Conservation (phyloP, 1,140 invertebrate genomes). For the Heliconius eleuchia region DNA sequence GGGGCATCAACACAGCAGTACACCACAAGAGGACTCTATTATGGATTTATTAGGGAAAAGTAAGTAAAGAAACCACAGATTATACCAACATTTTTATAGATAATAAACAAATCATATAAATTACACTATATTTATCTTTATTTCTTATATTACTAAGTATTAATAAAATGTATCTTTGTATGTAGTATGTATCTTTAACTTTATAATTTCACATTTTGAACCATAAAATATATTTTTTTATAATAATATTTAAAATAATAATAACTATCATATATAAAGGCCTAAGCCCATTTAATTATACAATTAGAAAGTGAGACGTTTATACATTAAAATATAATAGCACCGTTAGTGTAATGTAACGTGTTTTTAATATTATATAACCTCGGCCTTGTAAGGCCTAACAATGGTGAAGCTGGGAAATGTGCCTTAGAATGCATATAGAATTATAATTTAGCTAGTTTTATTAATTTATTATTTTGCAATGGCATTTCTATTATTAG, state of each 20-base stretch:
- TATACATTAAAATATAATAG: background rate
- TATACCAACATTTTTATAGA: background rate
- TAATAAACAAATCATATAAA: background rate
- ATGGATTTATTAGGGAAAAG: constrained; percentile 92
- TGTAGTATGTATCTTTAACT: too few species aligned
- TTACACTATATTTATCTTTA: too few species aligned
- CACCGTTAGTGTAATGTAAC: constrained; percentile 3
- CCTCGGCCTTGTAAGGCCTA: constrained; percentile 7
- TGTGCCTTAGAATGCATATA: background rate
- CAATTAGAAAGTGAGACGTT: constrained; percentile 7
- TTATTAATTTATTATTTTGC: background rate
- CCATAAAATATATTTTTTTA: too few species aligned
- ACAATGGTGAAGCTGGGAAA: background rate
- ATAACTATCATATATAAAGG: too few species aligned
- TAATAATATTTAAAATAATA: too few species aligned
- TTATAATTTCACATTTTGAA: too few species aligned
- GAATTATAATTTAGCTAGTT: constrained; percentile 1
- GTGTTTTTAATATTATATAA: constrained; percentile 14
- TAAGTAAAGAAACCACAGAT: constrained; percentile 86
- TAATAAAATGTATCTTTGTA: too few species aligned
- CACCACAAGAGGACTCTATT: constrained; percentile 85
- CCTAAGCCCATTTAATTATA: background rate
- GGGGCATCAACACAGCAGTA: constrained; percentile 67
- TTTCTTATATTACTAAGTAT: too few species aligned
- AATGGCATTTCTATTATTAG: background rate